Evolutionary conservation across 1,140 invertebrate species (phyloP).

Genomic region (Archegozetes longisetosus): DNA sequence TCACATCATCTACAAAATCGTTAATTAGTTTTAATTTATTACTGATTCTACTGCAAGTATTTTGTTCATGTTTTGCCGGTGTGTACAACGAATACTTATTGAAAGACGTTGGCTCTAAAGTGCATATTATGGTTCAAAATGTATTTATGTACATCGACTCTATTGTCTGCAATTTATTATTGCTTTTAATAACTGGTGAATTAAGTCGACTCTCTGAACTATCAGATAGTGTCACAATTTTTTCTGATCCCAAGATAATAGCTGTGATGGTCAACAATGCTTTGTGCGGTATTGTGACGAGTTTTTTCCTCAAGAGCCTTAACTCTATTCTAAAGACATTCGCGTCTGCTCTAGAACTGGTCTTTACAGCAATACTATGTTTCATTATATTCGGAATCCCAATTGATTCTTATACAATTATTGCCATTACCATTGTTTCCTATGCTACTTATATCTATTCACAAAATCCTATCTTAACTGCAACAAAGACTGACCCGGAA

Average conservation of each 20-base stretch:
- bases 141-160: conserved; percentile 91
- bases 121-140: conserved; percentile 85
- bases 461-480: conserved; percentile 54
- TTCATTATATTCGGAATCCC: conserved; percentile 75
- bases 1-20: not conserved
- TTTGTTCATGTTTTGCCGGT: conserved; percentile 82
- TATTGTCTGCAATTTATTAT: conserved; percentile 66
- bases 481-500: not conserved
- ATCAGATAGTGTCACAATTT: conserved; percentile 9
- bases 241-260: conserved; percentile 44
- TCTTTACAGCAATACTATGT: conserved; percentile 76
- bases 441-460: conserved; percentile 71
- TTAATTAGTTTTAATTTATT: conserved; percentile 15
- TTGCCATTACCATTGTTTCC: conserved; percentile 66
- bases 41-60: conserved; percentile 49
- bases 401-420: conserved; percentile 60
- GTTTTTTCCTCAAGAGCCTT: conserved; percentile 76
- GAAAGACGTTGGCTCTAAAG: conserved; percentile 54
- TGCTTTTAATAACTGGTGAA: conserved; percentile 31
- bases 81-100: conserved; percentile 92
- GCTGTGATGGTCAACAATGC: conserved; percentile 77
- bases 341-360: conserved; percentile 77
- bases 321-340: conserved; percentile 95
- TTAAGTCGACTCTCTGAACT: not conserved
- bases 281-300: conserved; percentile 77